Evolutionary conservation across 2,797 vertebrate species (phyloP).

Genomic region (Chelon labrosus): DNA sequence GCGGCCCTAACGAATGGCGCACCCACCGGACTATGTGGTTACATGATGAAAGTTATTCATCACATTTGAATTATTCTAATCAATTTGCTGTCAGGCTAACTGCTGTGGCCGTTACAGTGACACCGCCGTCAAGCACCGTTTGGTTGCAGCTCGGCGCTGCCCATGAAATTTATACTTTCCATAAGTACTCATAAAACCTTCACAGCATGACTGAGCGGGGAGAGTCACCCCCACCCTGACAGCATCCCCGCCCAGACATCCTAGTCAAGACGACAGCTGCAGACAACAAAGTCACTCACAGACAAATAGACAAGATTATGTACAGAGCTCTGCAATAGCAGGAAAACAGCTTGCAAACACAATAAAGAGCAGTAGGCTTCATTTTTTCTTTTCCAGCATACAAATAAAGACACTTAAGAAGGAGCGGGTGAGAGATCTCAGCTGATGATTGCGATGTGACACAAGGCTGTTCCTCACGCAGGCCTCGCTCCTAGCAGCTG

Average conservation of each 20-base stretch:
- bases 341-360: constrained; percentile 70
- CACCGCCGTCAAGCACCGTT: constrained; percentile 88
- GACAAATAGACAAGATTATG: constrained; percentile 77
- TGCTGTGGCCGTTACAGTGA: constrained; percentile 89
- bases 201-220: constrained; percentile 90
- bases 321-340: constrained; percentile 54
- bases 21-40: constrained; percentile 76
- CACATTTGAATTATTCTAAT: constrained; percentile 97
- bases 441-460: constrained; percentile 26
- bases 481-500: constrained; percentile 33
- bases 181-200: constrained; percentile 87
- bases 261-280: constrained; percentile 56
- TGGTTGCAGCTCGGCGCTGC: constrained; percentile 88
- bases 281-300: constrained; percentile 61
- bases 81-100: constrained; percentile 96
- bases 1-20: constrained; percentile 70
- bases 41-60: constrained; percentile 96
- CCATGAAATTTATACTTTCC: constrained; percentile 86
- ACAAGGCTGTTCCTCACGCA: constrained; percentile 33
- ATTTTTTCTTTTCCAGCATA: constrained; percentile 33
- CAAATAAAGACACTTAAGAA: constrained; percentile 48
- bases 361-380: constrained; percentile 60
- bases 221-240: constrained; percentile 47
- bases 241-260: constrained; percentile 41
- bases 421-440: constrained; percentile 29